A percentile compares a stretch with the other conserved stretches of the same genome.
Conservation (phyloP, 2,888 invertebrate genomes). For the Drosophila koepferae region DNA sequence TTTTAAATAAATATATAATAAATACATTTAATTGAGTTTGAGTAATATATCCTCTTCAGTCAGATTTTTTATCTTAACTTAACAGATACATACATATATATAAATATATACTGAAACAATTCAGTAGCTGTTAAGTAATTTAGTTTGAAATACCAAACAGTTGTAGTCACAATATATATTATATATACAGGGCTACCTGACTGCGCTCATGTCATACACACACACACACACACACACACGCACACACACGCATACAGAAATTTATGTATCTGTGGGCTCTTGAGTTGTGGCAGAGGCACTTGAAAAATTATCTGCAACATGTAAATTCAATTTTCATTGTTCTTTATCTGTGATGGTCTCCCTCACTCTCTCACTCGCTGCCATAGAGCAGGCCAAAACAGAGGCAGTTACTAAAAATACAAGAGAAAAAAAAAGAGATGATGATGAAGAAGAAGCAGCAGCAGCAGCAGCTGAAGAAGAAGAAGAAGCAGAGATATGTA, state of each 20-base stretch:
- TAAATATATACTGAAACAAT: neutral
- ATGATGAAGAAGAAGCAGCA: constrained; percentile 9
- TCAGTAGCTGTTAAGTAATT: constrained; percentile 6
- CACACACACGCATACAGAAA: neutral
- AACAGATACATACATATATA: no score
- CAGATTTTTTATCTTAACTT: neutral
- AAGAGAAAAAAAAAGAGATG: constrained; percentile 10
- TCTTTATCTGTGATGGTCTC: constrained; percentile 72
- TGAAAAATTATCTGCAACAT: constrained; percentile 83
- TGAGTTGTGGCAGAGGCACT: constrained; percentile 64
- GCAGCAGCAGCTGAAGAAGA: constrained; percentile 10
- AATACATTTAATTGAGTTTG: no score
- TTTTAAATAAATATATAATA: no score
- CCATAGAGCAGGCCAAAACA: constrained; percentile 42
- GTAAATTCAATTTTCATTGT: constrained; percentile 84
- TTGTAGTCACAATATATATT: constrained; percentile 18
- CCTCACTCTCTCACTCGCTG: constrained; percentile 9
- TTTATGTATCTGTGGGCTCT: constrained; percentile 43
- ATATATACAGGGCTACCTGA: constrained; percentile 48
- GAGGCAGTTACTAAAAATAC: constrained; percentile 73
- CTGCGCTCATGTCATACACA: constrained; percentile 48
- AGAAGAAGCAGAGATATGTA: constrained; percentile 5
- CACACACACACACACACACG: neutral
- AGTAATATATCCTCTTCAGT: no score
- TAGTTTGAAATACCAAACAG: constrained; percentile 26